Base-by-base conservation (phyloP, 1,140 invertebrate species). In the Diorhabda elongata region DNA sequence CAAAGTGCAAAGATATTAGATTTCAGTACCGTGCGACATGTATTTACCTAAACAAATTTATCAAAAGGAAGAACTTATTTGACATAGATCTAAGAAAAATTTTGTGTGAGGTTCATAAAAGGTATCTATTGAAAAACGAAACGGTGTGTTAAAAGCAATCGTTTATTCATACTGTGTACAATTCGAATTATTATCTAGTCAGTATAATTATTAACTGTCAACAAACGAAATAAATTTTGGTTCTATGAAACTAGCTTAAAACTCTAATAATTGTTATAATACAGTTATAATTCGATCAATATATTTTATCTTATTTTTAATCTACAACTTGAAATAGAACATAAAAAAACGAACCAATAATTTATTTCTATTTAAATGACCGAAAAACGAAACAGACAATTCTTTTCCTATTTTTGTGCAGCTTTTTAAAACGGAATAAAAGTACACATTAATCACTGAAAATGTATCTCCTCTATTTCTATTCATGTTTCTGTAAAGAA, bases 131-230 rank as follows among this genome's bases (percentile, higher is more conserved):
- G 4, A n/a, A 4, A 52, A 52, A 52, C n/a, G n/a, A 52, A 52
- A 52, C 47, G n/a, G 69, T 65, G 67, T 72, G 71, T 72, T 67
- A 72, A 72, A 72, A 72, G 71, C 58, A 64, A 44, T 63, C 67
- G 58, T 63, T 64, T 64, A 63, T 63, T 69, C 61, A 67, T 66
- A 66, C 26, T 67, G 65, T 67, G 65, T 67, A 67, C 65, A 67
- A 60, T 52, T 60, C 60, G 45, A 60, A 60, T 60, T 52, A 52
- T 52, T 52, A 52, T n/a, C 47, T 52, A 52, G 47, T 52, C n/a
- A 52, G n/a, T 52, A 52, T 52, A 52, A 52, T 60, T 43, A 43
- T 56, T 67, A 67, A 61, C 57, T 56, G 45, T 58, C 65, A 60
- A 67, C 58, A 67, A 67, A 67, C 60, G 42, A 60, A 67, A 44